These are phyloP conservation scores for Augochlorella aurata DNA, from an alignment of 2,888 invertebrate species.

Conservation along the genomic window DNA sequence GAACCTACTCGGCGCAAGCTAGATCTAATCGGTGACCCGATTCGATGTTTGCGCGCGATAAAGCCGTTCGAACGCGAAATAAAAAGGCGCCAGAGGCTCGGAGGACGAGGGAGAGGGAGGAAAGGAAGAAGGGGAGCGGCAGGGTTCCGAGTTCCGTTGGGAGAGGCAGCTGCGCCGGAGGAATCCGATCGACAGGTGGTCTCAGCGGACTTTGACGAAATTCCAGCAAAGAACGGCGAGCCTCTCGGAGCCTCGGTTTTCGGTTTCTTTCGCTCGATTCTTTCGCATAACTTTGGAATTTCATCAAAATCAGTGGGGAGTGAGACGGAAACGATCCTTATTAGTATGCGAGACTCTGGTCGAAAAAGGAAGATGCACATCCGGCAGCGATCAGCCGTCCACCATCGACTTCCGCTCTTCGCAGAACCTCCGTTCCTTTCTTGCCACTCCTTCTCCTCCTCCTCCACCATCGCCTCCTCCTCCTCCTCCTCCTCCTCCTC, in stretches of 20 bases:
- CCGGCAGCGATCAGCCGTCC: constrained; percentile 79
- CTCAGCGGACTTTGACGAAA: constrained; percentile 30
- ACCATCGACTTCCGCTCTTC: constrained; percentile 79
- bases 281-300: constrained; percentile 47
- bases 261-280: constrained; percentile 15
- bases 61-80: background rate
- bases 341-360: constrained; percentile 76
- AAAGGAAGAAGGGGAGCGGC: background rate
- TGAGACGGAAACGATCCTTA: constrained; percentile 54
- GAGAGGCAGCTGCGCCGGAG: constrained; percentile 34
- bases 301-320: constrained; percentile 56
- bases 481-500: constrained; percentile 32
- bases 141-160: constrained; percentile 29
- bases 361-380: constrained; percentile 81
- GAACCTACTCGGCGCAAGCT: background rate
- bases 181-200: constrained; percentile 55
- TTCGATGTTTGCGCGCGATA: background rate
- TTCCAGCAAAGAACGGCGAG: constrained; percentile 19
- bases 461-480: constrained; percentile 26
- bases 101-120: background rate
- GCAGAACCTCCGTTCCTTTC: constrained; percentile 69
- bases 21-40: background rate
- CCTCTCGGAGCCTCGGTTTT: background rate
- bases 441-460: constrained; percentile 32
- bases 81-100: background rate